Conservation (phyloP, 2,113 vertebrate genomes). For the Asarcornis scutulata region DNA sequence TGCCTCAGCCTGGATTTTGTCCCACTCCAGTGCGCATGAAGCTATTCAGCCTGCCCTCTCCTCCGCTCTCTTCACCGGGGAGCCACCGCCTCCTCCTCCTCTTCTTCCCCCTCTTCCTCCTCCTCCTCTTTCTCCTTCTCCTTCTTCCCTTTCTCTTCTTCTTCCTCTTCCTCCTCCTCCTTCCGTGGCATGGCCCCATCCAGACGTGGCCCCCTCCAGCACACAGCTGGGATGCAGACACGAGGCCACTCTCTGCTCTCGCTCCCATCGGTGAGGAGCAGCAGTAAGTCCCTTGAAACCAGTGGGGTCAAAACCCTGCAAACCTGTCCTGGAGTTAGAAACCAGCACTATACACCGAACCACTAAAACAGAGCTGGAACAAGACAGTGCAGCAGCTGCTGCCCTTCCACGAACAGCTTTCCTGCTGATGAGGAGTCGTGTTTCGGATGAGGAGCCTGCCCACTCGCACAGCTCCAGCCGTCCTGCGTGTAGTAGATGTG, state of each 20-base stretch:
- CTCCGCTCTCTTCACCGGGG: rapidly evolving
- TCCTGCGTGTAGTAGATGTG: not conserved
- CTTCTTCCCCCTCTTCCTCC: not conserved
- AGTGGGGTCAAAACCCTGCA: not conserved
- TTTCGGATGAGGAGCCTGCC: not conserved
- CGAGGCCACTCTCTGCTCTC: not conserved
- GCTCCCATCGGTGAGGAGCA: not conserved
- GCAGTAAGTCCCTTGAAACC: not conserved
- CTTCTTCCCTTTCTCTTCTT: too few species aligned
- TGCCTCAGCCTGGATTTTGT: not conserved
- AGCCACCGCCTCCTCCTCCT: not conserved
- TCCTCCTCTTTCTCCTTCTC: not conserved
- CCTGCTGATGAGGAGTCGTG: not conserved
- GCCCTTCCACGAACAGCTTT: not conserved
- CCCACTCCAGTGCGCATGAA: not conserved
- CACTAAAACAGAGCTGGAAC: not conserved
- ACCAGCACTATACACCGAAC: not conserved
- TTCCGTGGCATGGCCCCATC: rapidly evolving
- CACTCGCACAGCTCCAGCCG: rapidly evolving
- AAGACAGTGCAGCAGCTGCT: not conserved
- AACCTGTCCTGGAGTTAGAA: not conserved
- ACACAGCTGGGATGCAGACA: not conserved
- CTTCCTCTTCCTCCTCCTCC: not conserved
- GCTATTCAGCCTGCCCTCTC: not conserved
- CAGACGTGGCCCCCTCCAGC: not conserved